Evolutionary conservation across 2,113 vertebrate species (phyloP), one percentile per base, ranked within the genome.

Genomic region (Electrona antarctica): DNA sequence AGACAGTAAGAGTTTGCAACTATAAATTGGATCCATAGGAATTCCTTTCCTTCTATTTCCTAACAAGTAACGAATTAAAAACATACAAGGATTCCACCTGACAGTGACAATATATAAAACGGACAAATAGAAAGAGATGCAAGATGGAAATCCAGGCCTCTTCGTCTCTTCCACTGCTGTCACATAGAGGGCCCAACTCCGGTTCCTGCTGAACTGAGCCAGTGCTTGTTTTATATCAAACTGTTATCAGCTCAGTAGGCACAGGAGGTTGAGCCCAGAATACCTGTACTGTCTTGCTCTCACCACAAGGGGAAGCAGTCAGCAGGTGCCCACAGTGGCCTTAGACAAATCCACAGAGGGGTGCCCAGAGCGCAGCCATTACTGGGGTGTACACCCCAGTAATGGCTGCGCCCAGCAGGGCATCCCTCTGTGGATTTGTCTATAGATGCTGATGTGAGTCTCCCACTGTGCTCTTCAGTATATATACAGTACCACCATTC

Each of bases 171-270:
- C 52, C 1, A 48, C 60, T 0, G 84, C 46, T 73, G 87, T 87
- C 86, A 91, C 71, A 21, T 89, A 91, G 91, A 88, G 86, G 92
- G 93, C 92, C 85, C 87, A 93, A 94, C 93, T 94, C 92, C 92
- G 91, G 93, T 94, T 94, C 93, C 93, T 94, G 93, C 93, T 94
- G 93, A 94, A 94, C 93, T 94, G 93, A 94, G 93, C 93, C 93
- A 94, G 93, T 93, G 87, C 77, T 88, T 77, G 74, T 88, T 86
- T 73, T 74, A 87, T 55, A 90, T 91, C 76, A 59, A 87, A 94
- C 93, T 94, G 93, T 93, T 92, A 93, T 94, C 93, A 94, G 93
- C 93, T 93, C 93, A 94, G 93, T 94, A 94, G 93, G 93, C 93
- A 94, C 93, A 89, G 93, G 92, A 94, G 93, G 86, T 92, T 93